Conservation (phyloP, 2,888 invertebrate genomes). For the Hecatera dysodea region DNA sequence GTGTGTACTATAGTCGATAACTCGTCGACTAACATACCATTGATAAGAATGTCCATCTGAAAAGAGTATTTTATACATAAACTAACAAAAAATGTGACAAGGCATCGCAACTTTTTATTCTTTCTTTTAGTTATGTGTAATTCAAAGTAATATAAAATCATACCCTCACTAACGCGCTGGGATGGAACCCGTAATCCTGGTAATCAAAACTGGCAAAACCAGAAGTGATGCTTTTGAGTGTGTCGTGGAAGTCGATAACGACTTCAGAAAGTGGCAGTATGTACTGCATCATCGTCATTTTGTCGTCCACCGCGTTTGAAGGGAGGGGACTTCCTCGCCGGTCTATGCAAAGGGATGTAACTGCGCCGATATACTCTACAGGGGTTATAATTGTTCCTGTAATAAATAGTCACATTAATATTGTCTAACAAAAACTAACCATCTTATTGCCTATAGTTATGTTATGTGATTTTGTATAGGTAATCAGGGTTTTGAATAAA, state of each 20-base stretch:
- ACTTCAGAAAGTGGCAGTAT: conserved; percentile 97
- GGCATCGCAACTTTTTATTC: not conserved
- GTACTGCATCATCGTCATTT: conserved; percentile 95
- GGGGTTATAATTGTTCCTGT: conserved; percentile 97
- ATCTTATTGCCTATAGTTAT: not conserved
- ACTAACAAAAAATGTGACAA: not conserved
- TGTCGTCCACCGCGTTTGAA: conserved; percentile 95
- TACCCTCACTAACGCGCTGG: conserved; percentile 95
- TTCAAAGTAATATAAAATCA: not conserved
- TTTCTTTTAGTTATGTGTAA: not conserved
- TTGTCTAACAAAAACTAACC: conserved; percentile 1
- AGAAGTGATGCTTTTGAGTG: conserved; percentile 96
- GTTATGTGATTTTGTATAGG: too few species aligned
- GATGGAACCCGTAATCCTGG: conserved; percentile 96
- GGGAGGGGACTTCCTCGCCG: conserved; percentile 92
- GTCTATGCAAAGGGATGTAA: conserved; percentile 94
- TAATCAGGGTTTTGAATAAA: too few species aligned
- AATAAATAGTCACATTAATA: conserved; percentile 36
- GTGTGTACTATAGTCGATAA: conserved; percentile 95
- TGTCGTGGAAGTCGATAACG: conserved; percentile 98
- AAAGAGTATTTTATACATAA: conserved; percentile 6
- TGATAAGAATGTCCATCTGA: conserved; percentile 94
- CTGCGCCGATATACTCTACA: conserved; percentile 92
- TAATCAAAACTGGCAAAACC: conserved; percentile 99
- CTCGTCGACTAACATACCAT: conserved; percentile 95